phyloP scores from a whole-genome alignment of 2,888 invertebrate genomes.

The Latheticus oryzae region DNA sequence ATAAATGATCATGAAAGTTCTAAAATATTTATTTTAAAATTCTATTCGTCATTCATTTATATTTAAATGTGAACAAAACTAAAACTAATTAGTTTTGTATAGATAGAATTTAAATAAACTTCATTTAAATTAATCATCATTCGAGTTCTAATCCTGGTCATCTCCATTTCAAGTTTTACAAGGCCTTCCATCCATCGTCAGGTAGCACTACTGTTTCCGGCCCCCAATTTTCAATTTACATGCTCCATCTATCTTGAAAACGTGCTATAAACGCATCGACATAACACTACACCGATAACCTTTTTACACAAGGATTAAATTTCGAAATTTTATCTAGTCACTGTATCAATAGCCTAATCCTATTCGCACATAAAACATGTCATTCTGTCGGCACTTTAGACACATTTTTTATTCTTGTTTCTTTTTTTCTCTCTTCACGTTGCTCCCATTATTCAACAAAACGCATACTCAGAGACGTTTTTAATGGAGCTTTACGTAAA shows the following conservation, averaged over 20 bases:
- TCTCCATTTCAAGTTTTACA: not conserved
- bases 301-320: conserved; percentile 48
- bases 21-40: no score
- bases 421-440: conserved; percentile 12
- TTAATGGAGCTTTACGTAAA: conserved; percentile 40
- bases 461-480: conserved; percentile 22
- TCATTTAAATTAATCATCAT: not conserved
- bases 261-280: conserved; percentile 45
- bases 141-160: not conserved
- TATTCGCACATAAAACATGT: conserved; percentile 56
- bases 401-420: no score
- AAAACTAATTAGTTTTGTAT: no score
- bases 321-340: conserved; percentile 47
- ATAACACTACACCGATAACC: conserved; percentile 48
- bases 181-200: conserved; percentile 11
- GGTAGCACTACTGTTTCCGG: conserved; percentile 43
- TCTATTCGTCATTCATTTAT: no score
- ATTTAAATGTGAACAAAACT: no score
- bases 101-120: not conserved
- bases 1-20: no score
- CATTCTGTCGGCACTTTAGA: conserved; percentile 53
- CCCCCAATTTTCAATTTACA: conserved; percentile 55
- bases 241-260: conserved; percentile 55
- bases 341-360: conserved; percentile 56
- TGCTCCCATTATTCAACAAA: conserved; percentile 11